Conservation (phyloP, 2,113 vertebrate species). For the Alaudala cheleensis region DNA sequence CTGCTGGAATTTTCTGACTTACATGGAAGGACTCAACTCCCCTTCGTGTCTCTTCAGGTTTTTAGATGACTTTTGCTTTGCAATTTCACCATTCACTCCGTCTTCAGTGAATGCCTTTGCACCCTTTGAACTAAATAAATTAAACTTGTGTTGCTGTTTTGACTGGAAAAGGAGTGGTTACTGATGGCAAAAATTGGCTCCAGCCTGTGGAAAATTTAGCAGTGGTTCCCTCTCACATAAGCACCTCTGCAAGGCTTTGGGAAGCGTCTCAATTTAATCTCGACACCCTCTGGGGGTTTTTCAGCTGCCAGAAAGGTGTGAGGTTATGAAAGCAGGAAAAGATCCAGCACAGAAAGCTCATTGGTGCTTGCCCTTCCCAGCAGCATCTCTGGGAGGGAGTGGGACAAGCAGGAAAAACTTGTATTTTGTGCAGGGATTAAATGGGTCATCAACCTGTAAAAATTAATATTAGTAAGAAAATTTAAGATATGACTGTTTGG, state of each 20-base stretch:
- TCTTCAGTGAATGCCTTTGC: background rate
- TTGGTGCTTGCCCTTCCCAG: background rate
- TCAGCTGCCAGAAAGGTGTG: constrained; percentile 30
- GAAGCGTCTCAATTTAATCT: constrained; percentile 43
- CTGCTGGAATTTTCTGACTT: background rate
- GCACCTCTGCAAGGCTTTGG: constrained; percentile 19
- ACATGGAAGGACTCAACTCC: background rate
- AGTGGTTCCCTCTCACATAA: background rate
- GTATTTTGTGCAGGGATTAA: background rate
- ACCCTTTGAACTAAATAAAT: background rate
- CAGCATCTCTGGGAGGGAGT: background rate
- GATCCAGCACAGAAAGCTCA: background rate
- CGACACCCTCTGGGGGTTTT: constrained; percentile 16
- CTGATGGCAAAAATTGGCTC: background rate
- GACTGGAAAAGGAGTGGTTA: background rate
- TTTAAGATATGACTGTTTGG: background rate
- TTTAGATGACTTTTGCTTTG: background rate
- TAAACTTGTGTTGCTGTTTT: background rate
- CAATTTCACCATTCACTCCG: background rate
- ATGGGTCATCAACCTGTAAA: background rate
- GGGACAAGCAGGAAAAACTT: background rate
- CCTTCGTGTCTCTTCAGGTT: background rate
- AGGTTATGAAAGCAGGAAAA: constrained; percentile 52
- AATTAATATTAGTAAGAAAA: background rate
- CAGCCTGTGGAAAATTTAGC: constrained; percentile 1